phyloP scores from a whole-genome alignment of 2,797 vertebrate genomes.

The Lateolabrax maculatus region DNA sequence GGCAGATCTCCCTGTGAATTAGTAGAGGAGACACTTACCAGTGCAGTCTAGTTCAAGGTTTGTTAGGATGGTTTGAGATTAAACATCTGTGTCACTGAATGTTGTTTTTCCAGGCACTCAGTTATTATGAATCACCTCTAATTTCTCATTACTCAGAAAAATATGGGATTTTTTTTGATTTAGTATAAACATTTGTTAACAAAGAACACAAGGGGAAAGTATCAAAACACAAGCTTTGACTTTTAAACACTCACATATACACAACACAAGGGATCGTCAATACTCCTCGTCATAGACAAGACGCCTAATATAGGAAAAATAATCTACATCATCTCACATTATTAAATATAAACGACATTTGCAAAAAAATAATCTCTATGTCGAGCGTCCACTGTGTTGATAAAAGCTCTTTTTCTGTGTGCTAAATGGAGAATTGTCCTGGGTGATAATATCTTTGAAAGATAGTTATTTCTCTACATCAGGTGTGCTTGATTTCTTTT shows the following conservation, averaged over 20 bases:
- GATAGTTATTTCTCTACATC: constrained; percentile 32
- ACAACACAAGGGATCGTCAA: constrained; percentile 43
- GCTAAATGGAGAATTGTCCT: constrained; percentile 37
- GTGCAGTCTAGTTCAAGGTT: not conserved
- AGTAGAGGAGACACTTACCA: not conserved
- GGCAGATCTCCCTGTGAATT: constrained; percentile 8
- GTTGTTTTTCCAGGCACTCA: constrained; percentile 19
- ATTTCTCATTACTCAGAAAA: constrained; percentile 14
- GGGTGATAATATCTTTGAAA: constrained; percentile 28
- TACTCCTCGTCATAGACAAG: constrained; percentile 29
- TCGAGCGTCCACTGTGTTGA: constrained; percentile 37
- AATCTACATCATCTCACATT: constrained; percentile 72
- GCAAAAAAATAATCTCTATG: constrained; percentile 79
- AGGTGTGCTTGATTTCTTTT: constrained; percentile 32
- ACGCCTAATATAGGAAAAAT: constrained; percentile 43
- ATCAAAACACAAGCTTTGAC: constrained; percentile 39
- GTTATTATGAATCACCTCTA: not conserved
- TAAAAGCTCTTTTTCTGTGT: constrained; percentile 29
- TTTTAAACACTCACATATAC: constrained; percentile 44
- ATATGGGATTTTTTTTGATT: constrained; percentile 10
- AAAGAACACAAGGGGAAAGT: constrained; percentile 18
- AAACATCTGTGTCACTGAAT: not conserved
- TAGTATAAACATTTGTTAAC: constrained; percentile 23
- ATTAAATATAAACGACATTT: constrained; percentile 82
- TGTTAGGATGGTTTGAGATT: not conserved